Evolutionary conservation across 2,888 invertebrate species (phyloP), one percentile per base, ranked within the genome.

Genomic region (Pegoplata infirma): DNA sequence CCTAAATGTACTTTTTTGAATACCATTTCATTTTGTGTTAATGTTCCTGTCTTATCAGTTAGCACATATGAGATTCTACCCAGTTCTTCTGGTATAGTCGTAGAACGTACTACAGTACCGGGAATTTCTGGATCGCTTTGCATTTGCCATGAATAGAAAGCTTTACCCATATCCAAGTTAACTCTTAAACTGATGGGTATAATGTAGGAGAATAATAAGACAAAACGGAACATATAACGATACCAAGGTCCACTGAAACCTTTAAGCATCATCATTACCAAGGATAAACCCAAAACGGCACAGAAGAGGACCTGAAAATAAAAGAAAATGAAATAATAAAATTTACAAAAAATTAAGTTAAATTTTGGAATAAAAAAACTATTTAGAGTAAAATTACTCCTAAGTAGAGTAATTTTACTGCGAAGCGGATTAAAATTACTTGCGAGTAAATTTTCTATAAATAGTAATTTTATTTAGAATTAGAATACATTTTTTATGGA

Each of bases 1-100:
- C 98, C 99, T 44, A 99, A 90, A 89, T 98, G 98, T 25, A 99
- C 92, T 86, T 97, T 95, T 88, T 98, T 98, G 86, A 99, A 96
- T 0, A 98, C 95, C 99, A 99, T 99, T 86, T 98, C 98, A 89
- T 99, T 99, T 90, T 98, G 98, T 0, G 99, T 99, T 21, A 99
- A 91, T 0, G 99, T 99, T 14, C 99, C 99, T 0, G 99, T 99
- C 91, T 99, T 99, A 88, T 99, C 99, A 0, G 97, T 97, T 5
- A 99, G 90, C n/a, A 99, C 91, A 90, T 98, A 99, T 23, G 97
- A 96, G 82, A 99, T 96, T 74, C 99, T 91, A 0, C 99, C 99
- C 68, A 99, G 90, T 90, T 99, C 99, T 90, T 99, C 99, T 0
- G 99, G 98, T 82, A 99, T 99, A 3, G 99, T 99, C 2, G 98